Conservation (phyloP, 2,113 vertebrate species). For the Nymphicus hollandicus region DNA sequence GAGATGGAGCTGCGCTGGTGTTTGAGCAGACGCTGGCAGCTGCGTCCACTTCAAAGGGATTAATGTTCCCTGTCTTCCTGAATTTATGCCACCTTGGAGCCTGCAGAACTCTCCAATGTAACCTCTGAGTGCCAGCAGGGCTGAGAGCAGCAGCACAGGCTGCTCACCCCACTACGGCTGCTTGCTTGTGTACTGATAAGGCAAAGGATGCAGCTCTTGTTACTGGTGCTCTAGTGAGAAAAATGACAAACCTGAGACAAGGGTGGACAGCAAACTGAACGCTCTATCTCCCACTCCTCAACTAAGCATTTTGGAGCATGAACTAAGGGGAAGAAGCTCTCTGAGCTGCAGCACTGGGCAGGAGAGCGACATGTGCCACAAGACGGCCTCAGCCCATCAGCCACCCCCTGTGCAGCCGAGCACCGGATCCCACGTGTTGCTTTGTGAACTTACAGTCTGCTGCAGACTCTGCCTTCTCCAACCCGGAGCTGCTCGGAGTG, state of each 20-base stretch:
- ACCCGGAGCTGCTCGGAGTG: neutral
- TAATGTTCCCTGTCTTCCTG: neutral
- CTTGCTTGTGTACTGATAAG: neutral
- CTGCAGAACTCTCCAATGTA: neutral
- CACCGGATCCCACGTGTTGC: accelerated
- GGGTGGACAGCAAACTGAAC: neutral
- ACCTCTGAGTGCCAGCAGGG: neutral
- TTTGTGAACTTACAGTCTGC: neutral
- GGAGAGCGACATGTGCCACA: accelerated
- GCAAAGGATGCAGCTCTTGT: neutral
- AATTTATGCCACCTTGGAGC: neutral
- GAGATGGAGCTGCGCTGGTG: neutral
- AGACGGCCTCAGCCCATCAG: neutral
- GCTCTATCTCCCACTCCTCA: neutral
- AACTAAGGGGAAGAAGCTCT: neutral
- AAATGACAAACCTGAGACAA: neutral
- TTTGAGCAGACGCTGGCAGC: slow-evolving; percentile 35
- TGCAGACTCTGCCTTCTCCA: neutral
- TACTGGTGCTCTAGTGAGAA: slow-evolving; percentile 11
- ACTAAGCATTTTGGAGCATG: neutral
- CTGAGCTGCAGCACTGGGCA: neutral
- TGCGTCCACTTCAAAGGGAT: neutral
- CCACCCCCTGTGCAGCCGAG: accelerated
- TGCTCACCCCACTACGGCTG: accelerated
- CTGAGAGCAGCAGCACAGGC: neutral